Conservation (phyloP, 1,140 invertebrate species). For the Musca domestica region DNA sequence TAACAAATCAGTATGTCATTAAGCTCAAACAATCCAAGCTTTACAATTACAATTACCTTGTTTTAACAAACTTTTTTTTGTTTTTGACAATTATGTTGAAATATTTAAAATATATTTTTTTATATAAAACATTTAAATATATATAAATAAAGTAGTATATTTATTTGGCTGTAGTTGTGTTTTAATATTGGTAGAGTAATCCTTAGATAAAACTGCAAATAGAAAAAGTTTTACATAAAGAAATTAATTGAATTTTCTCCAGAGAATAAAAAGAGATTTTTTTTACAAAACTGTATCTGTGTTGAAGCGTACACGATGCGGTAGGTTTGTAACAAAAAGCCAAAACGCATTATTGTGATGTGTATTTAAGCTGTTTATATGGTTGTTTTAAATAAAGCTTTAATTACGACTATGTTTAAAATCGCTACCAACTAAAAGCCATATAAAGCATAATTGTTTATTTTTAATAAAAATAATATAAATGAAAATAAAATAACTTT, state of each 20-base stretch:
- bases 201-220: conserved; percentile 19
- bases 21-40: no score
- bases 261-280: no score
- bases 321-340: neutral
- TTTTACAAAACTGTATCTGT: no score
- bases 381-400: no score
- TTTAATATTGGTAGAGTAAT: conserved; percentile 2
- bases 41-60: neutral
- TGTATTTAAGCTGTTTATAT: neutral
- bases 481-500: neutral
- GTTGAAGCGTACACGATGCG: no score
- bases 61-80: neutral
- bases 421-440: no score
- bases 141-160: neutral
- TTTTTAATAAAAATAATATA: no score
- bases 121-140: neutral
- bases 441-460: no score
- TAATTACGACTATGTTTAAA: no score
- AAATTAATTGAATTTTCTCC: conserved; percentile 1
- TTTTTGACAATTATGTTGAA: neutral
- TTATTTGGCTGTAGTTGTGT: conserved; percentile 12
- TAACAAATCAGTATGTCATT: no score
- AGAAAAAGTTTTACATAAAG: conserved; percentile 9
- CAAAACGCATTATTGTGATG: neutral
- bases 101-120: neutral